These are phyloP conservation scores for Mythimna albipuncta DNA, from an alignment of 2,888 invertebrate species.

Conservation along the genomic window DNA sequence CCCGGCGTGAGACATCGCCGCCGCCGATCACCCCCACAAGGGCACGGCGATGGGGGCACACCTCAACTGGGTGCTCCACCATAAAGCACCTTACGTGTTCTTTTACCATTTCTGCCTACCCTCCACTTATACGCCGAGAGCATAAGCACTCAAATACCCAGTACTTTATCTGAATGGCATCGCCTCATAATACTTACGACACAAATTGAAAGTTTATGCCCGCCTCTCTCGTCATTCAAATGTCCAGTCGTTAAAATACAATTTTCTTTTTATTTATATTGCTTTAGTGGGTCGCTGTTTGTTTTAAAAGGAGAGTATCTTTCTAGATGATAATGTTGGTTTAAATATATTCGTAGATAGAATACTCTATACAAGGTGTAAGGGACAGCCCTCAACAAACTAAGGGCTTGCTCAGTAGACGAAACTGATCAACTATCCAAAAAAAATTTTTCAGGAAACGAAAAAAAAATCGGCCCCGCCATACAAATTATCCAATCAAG, in stretches of 20 bases:
- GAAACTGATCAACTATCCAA: no score
- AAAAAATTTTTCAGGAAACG: no score
- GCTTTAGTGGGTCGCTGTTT: constrained; percentile 26
- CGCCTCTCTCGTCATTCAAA: constrained; percentile 40
- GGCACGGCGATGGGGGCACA: no score
- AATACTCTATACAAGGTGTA: no score
- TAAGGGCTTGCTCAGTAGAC: no score
- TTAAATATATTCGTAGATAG: no score
- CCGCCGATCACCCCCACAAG: no score
- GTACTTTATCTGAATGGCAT: constrained; percentile 35
- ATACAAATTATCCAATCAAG: no score
- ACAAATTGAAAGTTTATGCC: constrained; percentile 58
- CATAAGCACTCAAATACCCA: constrained; percentile 33
- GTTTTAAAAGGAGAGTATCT: neutral
- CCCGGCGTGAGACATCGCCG: no score
- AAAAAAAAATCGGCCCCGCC: no score
- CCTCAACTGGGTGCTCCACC: no score
- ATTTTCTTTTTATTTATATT: constrained; percentile 50
- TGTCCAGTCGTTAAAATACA: constrained; percentile 55
- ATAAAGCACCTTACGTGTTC: neutral
- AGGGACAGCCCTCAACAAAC: no score
- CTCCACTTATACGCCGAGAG: neutral
- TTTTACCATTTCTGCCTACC: neutral
- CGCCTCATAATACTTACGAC: constrained; percentile 41
- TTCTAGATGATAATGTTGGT: neutral